Evolutionary conservation across 2,797 vertebrate species (phyloP).

Genomic region (Argentina silus): DNA sequence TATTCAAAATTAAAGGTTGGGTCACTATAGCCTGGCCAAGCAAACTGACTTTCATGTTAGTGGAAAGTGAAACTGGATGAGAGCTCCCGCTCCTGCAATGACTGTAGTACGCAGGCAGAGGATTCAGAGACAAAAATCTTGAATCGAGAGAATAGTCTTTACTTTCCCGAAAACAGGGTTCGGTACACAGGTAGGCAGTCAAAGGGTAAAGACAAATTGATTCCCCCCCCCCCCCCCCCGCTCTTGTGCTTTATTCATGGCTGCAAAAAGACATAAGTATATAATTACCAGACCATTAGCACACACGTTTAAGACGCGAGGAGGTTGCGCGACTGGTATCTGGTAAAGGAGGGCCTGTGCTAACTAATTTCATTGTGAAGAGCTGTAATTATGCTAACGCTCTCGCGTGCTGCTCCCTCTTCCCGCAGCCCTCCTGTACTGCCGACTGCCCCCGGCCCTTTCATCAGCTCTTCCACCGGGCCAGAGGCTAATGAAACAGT

Average conservation of each 20-base stretch:
- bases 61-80: too few species aligned
- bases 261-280: not conserved
- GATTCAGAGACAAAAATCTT: too few species aligned
- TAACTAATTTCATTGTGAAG: not conserved
- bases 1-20: not conserved
- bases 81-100: too few species aligned
- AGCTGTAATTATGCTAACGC: conserved; percentile 8
- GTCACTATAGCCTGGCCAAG: too few species aligned
- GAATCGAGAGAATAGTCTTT: too few species aligned
- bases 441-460: not conserved
- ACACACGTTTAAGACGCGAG: conserved; percentile 10
- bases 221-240: too few species aligned
- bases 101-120: too few species aligned
- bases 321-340: conserved; percentile 6
- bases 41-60: too few species aligned
- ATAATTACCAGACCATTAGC: conserved; percentile 17
- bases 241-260: conserved; percentile 8
- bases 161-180: too few species aligned
- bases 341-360: conserved; percentile 19
- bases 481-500: conserved; percentile 37
- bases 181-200: too few species aligned
- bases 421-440: conserved; percentile 4
- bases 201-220: too few species aligned
- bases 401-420: not conserved
- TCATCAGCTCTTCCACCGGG: conserved; percentile 7